phyloP scores from a whole-genome alignment of 2,113 vertebrate genomes.

The Diadophis punctatus region DNA sequence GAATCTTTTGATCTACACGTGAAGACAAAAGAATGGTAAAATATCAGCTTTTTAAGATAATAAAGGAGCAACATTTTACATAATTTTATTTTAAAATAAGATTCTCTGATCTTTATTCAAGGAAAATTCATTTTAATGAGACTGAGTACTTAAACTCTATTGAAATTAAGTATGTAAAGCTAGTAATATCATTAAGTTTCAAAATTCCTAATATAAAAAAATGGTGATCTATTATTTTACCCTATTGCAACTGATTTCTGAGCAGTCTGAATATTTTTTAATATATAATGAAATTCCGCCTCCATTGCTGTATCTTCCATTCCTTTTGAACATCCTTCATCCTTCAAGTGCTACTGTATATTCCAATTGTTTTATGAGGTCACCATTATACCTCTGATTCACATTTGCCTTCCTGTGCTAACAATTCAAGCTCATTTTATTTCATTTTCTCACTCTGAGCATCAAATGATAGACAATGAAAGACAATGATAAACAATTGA shows the following conservation, averaged over 20 bases:
- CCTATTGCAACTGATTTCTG: not conserved
- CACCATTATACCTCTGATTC: not conserved
- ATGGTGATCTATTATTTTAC: not conserved
- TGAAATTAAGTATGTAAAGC: not conserved
- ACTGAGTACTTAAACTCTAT: not conserved
- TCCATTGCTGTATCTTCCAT: not conserved
- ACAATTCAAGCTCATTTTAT: not conserved
- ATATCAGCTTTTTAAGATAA: not conserved
- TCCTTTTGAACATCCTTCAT: not conserved
- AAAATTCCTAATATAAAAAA: not conserved
- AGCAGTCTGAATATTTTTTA: not conserved
- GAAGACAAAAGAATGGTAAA: conserved; percentile 71
- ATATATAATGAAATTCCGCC: not conserved
- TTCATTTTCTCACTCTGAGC: not conserved
- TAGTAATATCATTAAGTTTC: not conserved
- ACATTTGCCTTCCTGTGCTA: not conserved
- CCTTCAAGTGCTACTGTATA: not conserved
- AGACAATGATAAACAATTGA: too few species aligned
- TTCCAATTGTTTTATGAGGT: not conserved
- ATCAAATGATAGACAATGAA: not conserved
- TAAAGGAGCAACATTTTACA: not conserved
- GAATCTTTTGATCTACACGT: conserved; percentile 65
- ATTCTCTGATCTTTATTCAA: not conserved
- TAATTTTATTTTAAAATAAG: not conserved
- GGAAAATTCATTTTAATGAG: not conserved